phyloP scores from a whole-genome alignment of 2,113 vertebrate species.

The Chlorocebus sabaeus region DNA sequence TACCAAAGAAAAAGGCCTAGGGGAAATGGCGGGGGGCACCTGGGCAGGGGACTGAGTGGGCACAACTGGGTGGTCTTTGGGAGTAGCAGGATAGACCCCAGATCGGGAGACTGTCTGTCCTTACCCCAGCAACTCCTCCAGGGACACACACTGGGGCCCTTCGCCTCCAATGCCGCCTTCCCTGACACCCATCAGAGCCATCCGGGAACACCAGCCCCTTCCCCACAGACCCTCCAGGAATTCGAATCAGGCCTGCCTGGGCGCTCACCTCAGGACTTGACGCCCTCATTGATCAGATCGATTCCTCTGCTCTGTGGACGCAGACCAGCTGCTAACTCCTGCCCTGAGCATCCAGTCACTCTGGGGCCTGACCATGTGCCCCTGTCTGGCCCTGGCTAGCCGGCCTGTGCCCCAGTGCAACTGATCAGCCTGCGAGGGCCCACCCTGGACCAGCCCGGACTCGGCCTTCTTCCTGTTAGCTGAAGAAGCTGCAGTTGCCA shows the following conservation, averaged over 20 bases:
- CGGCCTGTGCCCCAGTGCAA: neutral
- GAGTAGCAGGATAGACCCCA: neutral
- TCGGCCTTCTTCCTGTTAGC: rapidly evolving
- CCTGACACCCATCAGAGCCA: neutral
- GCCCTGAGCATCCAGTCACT: neutral
- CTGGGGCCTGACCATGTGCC: neutral
- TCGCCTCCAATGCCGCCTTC: neutral
- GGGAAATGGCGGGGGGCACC: neutral
- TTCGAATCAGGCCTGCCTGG: neutral
- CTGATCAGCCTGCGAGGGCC: neutral
- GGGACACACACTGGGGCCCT: no score
- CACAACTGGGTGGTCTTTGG: neutral
- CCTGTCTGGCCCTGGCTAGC: neutral
- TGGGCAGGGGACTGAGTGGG: neutral
- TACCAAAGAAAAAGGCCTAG: neutral
- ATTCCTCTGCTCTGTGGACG: neutral
- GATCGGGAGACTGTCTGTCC: rapidly evolving
- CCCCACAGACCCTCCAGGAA: neutral
- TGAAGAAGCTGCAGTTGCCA: neutral
- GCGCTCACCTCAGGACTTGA: neutral
- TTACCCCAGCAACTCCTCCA: neutral
- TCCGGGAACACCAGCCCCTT: neutral
- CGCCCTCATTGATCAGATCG: neutral
- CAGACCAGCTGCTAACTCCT: rapidly evolving
- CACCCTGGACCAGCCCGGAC: rapidly evolving